Conservation (phyloP, 1,140 invertebrate genomes). For the Papilio xuthus region DNA sequence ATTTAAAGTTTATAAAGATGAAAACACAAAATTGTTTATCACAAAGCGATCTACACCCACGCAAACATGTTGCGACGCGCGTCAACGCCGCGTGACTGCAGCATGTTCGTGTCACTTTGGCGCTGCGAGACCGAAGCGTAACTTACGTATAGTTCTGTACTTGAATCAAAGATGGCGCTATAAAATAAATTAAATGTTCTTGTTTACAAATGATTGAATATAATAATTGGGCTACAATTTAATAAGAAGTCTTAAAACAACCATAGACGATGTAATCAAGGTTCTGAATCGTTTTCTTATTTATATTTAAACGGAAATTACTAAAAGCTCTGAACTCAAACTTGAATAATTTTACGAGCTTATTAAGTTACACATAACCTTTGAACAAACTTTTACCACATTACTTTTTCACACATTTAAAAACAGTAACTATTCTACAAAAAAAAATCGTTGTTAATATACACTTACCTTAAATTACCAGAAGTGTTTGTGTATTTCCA, state of each 20-base stretch:
- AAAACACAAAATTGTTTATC: conserved; percentile 75
- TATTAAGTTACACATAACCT: neutral
- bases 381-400: neutral
- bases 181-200: conserved; percentile 38
- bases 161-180: conserved; percentile 63
- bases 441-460: neutral
- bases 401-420: neutral
- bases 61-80: conserved; percentile 75
- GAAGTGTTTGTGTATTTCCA: neutral
- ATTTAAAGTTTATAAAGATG: conserved; percentile 63
- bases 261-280: neutral
- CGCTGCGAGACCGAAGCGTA: conserved; percentile 54
- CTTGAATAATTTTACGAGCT: neutral
- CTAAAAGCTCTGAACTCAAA: neutral
- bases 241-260: neutral
- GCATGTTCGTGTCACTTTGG: conserved; percentile 76
- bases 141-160: conserved; percentile 48
- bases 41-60: conserved; percentile 73
- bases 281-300: neutral
- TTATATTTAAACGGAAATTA: neutral
- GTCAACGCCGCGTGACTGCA: conserved; percentile 79
- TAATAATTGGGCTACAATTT: neutral
- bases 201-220: conserved; percentile 47
- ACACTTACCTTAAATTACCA: conserved; percentile 40
- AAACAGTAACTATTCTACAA: neutral